Percentiles rank a stretch among this genome's conserved stretches.
Evolutionary conservation across 2,113 vertebrate species (phyloP).

Genomic region (Sinocyclocheilus anophthalmus): DNA sequence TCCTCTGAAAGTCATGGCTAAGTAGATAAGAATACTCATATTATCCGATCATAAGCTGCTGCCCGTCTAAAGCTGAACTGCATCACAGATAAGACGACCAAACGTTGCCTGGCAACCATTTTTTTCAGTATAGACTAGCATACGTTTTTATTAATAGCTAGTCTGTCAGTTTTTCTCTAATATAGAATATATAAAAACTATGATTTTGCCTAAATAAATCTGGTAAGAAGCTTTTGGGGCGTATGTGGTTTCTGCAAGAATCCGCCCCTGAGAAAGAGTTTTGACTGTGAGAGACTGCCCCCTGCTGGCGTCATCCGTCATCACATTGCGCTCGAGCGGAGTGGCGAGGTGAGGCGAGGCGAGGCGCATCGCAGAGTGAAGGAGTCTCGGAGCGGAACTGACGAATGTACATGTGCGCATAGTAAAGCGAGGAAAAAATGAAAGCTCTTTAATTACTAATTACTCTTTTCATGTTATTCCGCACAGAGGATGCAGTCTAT

Average conservation of each 20-base stretch:
- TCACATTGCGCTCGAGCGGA: neutral
- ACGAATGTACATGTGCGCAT: conserved; percentile 40
- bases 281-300: neutral
- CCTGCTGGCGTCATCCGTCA: neutral
- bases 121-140: neutral
- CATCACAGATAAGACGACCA: conserved; percentile 32
- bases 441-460: conserved; percentile 68
- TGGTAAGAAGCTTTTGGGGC: neutral
- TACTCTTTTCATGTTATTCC: conserved; percentile 20
- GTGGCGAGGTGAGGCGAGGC: neutral
- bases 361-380: neutral
- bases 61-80: neutral
- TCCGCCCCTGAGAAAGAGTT: neutral
- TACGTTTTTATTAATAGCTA: neutral
- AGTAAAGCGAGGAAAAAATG: conserved; percentile 53
- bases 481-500: conserved; percentile 38
- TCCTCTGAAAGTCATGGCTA: conserved; percentile 65
- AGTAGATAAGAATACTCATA: neutral
- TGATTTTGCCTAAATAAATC: neutral
- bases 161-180: neutral
- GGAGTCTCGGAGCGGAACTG: conserved; percentile 1
- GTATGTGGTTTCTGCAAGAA: neutral
- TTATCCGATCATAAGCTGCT: neutral
- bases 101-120: conserved; percentile 66
- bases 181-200: neutral